Conservation (phyloP, 2,797 vertebrate species). For the Cirrhinus mrigala region DNA sequence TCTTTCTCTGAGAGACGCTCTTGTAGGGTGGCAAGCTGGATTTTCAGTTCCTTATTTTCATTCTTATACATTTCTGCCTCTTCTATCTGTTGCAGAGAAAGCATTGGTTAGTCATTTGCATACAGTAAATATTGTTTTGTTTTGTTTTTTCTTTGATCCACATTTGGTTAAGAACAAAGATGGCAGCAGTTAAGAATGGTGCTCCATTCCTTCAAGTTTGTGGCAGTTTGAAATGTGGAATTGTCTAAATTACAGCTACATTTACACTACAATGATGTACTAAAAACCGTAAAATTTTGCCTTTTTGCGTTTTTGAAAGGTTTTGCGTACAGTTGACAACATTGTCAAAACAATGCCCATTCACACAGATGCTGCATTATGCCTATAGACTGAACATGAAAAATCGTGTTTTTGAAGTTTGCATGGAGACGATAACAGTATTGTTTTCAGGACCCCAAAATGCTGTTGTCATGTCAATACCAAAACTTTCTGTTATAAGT, state of each 20-base stretch:
- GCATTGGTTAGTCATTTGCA: neutral
- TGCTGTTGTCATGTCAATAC: no score
- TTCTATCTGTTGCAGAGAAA: constrained; percentile 73
- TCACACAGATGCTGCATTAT: neutral
- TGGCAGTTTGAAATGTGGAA: neutral
- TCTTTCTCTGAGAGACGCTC: constrained; percentile 88
- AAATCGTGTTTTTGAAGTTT: no score
- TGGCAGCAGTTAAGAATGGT: neutral
- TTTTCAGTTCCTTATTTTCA: constrained; percentile 94
- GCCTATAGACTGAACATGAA: no score
- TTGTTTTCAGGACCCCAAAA: no score
- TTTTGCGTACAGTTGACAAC: neutral
- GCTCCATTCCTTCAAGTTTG: neutral
- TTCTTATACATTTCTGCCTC: constrained; percentile 90
- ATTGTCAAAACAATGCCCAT: neutral
- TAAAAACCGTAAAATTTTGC: neutral
- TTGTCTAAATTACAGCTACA: neutral
- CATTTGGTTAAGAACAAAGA: neutral
- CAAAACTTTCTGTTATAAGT: no score
- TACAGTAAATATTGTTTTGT: neutral
- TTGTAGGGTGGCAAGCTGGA: constrained; percentile 87
- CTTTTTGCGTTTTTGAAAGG: neutral
- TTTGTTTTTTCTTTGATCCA: neutral
- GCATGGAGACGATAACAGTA: no score
- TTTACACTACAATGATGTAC: no score